A percentile compares a stretch with the other conserved stretches of the same genome.
phyloP scores from a whole-genome alignment of 1,140 invertebrate genomes.

The Bombus waltoni region DNA sequence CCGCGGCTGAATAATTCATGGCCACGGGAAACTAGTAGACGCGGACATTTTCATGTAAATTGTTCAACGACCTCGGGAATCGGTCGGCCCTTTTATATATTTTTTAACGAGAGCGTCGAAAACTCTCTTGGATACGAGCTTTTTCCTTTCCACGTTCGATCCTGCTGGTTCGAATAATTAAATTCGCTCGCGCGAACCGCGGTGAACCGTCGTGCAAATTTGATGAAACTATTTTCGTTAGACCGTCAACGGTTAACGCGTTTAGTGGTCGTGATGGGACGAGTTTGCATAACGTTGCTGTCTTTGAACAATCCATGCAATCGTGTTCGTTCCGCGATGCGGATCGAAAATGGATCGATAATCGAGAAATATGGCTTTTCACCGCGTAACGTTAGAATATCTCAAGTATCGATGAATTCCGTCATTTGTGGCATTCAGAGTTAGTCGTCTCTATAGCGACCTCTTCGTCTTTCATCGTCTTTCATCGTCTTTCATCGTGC shows the following conservation, averaged over 20 bases:
- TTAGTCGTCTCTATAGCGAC: too few relatives aligned
- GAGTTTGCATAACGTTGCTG: neutral
- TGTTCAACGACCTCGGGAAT: conserved; percentile 57
- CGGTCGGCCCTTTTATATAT: conserved; percentile 33
- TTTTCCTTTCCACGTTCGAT: neutral
- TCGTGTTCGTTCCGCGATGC: neutral
- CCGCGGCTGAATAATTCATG: conserved; percentile 59
- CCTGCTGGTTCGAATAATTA: conserved; percentile 45
- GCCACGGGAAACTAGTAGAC: conserved; percentile 40
- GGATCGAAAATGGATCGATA: neutral
- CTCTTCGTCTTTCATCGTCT: too few relatives aligned
- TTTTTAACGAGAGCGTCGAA: conserved; percentile 39
- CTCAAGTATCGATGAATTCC: neutral
- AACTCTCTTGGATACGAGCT: conserved; percentile 30
- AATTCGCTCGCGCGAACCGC: conserved; percentile 24
- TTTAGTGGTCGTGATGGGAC: neutral
- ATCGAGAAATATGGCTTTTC: neutral
- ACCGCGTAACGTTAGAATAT: neutral
- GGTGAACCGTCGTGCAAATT: conserved; percentile 41
- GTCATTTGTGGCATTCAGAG: neutral
- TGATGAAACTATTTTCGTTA: conserved; percentile 46
- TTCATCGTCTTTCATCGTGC: too few relatives aligned
- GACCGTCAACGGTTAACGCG: neutral
- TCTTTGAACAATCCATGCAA: neutral
- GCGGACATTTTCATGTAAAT: conserved; percentile 61